Conservation (phyloP, 2,888 invertebrate species). For the Aphidius colemani region DNA sequence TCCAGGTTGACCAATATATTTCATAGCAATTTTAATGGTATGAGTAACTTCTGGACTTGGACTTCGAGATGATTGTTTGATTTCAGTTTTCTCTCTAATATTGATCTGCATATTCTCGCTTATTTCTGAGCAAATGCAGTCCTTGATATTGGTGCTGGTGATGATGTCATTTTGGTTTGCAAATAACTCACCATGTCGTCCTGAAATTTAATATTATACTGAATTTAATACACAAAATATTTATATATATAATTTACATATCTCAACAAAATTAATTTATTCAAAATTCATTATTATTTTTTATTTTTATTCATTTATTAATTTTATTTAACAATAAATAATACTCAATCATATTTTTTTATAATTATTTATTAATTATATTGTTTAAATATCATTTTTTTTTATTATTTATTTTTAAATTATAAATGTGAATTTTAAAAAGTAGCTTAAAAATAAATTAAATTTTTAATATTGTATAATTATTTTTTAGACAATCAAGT, state of each 20-base stretch:
- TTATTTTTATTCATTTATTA: neutral
- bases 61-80: slow-evolving; percentile 37
- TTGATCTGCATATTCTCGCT: slow-evolving; percentile 46
- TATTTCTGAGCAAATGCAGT: slow-evolving; percentile 50
- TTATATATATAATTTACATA: slow-evolving; percentile 18
- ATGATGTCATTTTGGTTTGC: slow-evolving; percentile 14
- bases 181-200: slow-evolving; percentile 28
- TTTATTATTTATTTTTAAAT: too few relatives aligned
- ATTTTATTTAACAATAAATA: neutral
- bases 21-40: slow-evolving; percentile 54
- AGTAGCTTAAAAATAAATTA: too few relatives aligned
- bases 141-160: slow-evolving; percentile 28
- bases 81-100: slow-evolving; percentile 45
- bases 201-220: slow-evolving; percentile 36
- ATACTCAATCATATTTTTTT: too few relatives aligned
- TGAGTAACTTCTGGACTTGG: slow-evolving; percentile 55
- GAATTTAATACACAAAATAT: neutral
- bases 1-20: slow-evolving; percentile 44
- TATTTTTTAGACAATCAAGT: too few relatives aligned
- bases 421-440: too few relatives aligned
- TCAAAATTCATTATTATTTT: neutral
- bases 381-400: too few relatives aligned
- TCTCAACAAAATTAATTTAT: slow-evolving; percentile 12
- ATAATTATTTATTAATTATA: too few relatives aligned
- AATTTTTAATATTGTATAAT: too few relatives aligned